Base-by-base conservation (phyloP, 2,888 invertebrate genomes). In the Rhingia rostrata region DNA sequence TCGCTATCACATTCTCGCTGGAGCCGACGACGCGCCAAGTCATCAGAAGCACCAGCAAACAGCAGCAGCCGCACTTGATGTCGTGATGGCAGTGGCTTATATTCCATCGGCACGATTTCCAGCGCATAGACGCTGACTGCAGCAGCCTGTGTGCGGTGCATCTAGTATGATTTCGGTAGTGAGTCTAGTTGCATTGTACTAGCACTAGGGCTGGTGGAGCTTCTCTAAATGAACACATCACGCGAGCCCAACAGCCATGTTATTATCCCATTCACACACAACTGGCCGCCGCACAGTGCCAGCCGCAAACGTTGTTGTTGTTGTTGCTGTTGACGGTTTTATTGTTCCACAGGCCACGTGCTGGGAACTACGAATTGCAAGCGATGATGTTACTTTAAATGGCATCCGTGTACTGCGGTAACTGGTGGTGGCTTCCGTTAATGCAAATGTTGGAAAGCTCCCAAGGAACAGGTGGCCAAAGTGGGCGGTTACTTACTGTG, bases 51-150 rank as follows among this genome's bases (percentile, higher is more conserved):
- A 22, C 22, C 22, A 22, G 22, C 22, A 22, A 22, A 22, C 22
- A 22, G 22, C 58, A 39, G 5, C 37, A 43, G 43, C 54, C 41
- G 12, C 66, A 61, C 61, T 67, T 56, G 37, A 74, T 74, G 79
- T 84, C 84, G 84, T 84, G 84, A 84, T 84, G 79, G 69, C 84
- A 84, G 79, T 84, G 84, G 84, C 84, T 84, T 84, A 84, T 84
- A 84, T 84, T 84, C 64, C 47, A 70, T 45, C 60, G 45, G 74
- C 84, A 84, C 84, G 84, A 84, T 54, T 84, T 74, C 9, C 41
- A 47, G 43, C 54, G 12, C 30, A 39, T 22, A 22, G 22, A 22
- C 35, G n/a, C 6, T 6, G 12, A 3, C 45, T 53, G n/a, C 83
- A n/a, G 32, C 56, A 61, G 61, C 53, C 56, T 56, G n/a, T 5